phyloP scores from a whole-genome alignment of 2,797 vertebrate genomes.

The Spea hammondii region DNA sequence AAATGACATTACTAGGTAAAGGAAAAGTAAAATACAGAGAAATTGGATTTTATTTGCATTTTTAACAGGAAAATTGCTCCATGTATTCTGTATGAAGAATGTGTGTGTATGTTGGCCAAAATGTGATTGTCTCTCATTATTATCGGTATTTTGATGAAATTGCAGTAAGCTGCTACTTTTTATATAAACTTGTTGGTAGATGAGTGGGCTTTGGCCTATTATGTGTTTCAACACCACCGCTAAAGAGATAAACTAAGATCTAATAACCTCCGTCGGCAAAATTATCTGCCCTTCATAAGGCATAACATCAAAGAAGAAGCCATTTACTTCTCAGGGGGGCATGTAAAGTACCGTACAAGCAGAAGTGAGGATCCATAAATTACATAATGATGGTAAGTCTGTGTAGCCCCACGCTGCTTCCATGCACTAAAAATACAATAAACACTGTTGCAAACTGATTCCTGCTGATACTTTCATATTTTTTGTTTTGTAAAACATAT shows the following conservation, averaged over 20 bases:
- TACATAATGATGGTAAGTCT: constrained; percentile 18
- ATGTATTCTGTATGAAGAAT: constrained; percentile 24
- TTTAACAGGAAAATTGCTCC: constrained; percentile 16
- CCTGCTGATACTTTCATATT: not conserved
- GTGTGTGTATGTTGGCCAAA: constrained; percentile 11
- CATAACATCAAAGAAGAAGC: constrained; percentile 7
- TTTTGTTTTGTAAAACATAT: not conserved
- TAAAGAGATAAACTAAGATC: too few species aligned
- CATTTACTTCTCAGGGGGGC: constrained; percentile 1
- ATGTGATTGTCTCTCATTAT: constrained; percentile 17
- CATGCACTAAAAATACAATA: constrained; percentile 8
- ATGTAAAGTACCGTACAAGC: not conserved
- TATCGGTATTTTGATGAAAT: not conserved
- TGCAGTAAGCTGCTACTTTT: too few species aligned
- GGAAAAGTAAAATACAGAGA: not conserved
- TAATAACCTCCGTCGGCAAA: too few species aligned
- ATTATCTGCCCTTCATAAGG: constrained; percentile 34
- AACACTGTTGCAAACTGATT: too few species aligned
- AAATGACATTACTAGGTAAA: not conserved
- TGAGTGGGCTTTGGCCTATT: too few species aligned
- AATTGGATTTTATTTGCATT: constrained; percentile 11
- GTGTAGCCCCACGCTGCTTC: not conserved
- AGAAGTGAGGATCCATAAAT: constrained; percentile 12
- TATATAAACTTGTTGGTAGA: too few species aligned
- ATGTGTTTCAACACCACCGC: not conserved